These are phyloP conservation scores for Agapetus fuscipes DNA, from an alignment of 2,888 invertebrate genomes.

Conservation along the genomic window DNA sequence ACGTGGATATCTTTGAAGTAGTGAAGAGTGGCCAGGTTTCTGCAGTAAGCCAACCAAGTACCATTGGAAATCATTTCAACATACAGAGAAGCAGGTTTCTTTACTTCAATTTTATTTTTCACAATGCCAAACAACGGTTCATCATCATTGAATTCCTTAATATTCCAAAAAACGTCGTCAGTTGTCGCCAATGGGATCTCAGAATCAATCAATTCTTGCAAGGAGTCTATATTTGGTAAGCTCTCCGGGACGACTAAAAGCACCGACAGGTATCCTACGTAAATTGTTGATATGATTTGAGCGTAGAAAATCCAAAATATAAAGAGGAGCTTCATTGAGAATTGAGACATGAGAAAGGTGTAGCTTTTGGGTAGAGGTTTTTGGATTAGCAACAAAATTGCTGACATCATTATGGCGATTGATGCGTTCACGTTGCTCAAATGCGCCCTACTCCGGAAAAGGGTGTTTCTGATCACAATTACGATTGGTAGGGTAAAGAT, in stretches of 20 bases:
- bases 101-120: conserved; percentile 1
- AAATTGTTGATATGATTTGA: conserved; percentile 7
- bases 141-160: conserved; percentile 1
- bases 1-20: conserved; percentile 1
- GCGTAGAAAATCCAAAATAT: conserved; percentile 6
- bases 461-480: background rate
- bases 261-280: conserved; percentile 4
- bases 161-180: background rate
- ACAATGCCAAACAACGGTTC: conserved; percentile 1
- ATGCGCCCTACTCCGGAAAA: too few species aligned
- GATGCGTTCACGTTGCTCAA: background rate
- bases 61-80: conserved; percentile 2
- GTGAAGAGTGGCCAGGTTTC: background rate
- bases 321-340: conserved; percentile 1
- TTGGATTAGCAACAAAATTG: conserved; percentile 3
- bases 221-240: background rate
- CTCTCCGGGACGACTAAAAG: background rate
- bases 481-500: conserved; percentile 1
- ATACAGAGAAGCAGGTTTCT: background rate
- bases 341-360: background rate
- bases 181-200: conserved; percentile 1
- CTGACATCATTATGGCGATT: background rate
- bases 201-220: conserved; percentile 3
- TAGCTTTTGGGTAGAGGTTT: conserved; percentile 1
- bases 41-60: background rate